phyloP scores from a whole-genome alignment of 2,888 invertebrate species.

The Mayetiola destructor region DNA sequence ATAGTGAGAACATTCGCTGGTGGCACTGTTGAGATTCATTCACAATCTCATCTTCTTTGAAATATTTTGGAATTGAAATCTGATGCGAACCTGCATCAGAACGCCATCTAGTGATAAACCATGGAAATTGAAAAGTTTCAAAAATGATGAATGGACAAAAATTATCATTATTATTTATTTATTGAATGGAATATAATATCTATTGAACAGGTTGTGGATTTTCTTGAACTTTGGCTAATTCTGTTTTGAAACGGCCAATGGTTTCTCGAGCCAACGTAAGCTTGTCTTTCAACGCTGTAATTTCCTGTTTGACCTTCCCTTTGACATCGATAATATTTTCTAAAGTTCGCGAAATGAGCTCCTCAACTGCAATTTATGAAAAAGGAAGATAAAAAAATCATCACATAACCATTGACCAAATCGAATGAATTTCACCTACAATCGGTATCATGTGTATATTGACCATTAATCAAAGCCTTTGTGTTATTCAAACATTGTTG shows the following conservation, averaged over 20 bases:
- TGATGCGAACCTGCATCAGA: no score
- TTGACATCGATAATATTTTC: conserved; percentile 65
- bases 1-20: no score
- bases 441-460: conserved; percentile 76
- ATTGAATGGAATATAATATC: neutral
- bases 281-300: conserved; percentile 69
- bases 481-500: conserved; percentile 69
- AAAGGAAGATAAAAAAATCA: conserved; percentile 18
- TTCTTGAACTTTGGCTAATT: conserved; percentile 41
- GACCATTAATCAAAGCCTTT: conserved; percentile 54
- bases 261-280: conserved; percentile 73
- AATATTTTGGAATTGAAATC: no score
- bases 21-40: no score
- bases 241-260: conserved; percentile 65
- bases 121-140: neutral
- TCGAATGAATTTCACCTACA: conserved; percentile 44
- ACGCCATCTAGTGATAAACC: no score
- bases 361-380: conserved; percentile 58
- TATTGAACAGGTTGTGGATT: neutral
- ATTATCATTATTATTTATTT: neutral
- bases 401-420: conserved; percentile 17
- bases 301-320: conserved; percentile 66
- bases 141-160: neutral
- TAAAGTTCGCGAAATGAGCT: conserved; percentile 65
- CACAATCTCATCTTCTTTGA: no score